Base-by-base conservation (phyloP, 2,888 invertebrate genomes). In the Drosophila subsilvestris region DNA sequence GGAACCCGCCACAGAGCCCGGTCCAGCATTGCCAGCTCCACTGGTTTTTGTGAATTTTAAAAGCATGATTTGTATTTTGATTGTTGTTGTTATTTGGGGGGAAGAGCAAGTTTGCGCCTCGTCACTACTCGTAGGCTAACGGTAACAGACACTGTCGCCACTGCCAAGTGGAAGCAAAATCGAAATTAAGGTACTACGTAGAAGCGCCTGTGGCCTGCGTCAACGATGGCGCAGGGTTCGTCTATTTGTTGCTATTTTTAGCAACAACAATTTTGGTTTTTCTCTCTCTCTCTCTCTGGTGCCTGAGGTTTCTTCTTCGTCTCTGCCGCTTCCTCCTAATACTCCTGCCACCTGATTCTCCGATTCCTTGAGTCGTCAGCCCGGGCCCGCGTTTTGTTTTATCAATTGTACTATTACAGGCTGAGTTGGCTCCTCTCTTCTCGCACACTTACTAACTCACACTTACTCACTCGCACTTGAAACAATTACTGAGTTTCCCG, bases 11-110 rank as follows among this genome's bases (percentile, higher is more conserved):
- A 77, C 79, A 63, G 83, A 76, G 67, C 76, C 47, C 50, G 53
- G 71, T 43, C 51, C 54, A 51, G 48, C 61, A 37, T 47, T 78
- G 76, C 86, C 83, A 75, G 81, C 78, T 68, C 79, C 88, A 80
- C 86, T 86, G 75, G 85, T 83, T 90, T 90, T 90, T 60, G 90
- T 80, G 66, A 74, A 90, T 80, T 90, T 90, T 48, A 90, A 84
- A 61, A 90, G 89, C 90, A 90, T 90, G 74, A 65, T 86, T 63
- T 78, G 60, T 55, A 47, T 58, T 56, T 44, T 54, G 54, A 48
- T 56, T 56, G 44, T 45, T 56, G 44, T 45, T 67, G 20, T 55
- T 65, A 47, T 47, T 71, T 32, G n/a, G 37, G 3, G 3, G 37
- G 6, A 7, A 14, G 12, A 2, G 14, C 37, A 37, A 37, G 37